Base-by-base conservation (phyloP, 2,113 vertebrate genomes). In the Hirundichthys speculiger region DNA sequence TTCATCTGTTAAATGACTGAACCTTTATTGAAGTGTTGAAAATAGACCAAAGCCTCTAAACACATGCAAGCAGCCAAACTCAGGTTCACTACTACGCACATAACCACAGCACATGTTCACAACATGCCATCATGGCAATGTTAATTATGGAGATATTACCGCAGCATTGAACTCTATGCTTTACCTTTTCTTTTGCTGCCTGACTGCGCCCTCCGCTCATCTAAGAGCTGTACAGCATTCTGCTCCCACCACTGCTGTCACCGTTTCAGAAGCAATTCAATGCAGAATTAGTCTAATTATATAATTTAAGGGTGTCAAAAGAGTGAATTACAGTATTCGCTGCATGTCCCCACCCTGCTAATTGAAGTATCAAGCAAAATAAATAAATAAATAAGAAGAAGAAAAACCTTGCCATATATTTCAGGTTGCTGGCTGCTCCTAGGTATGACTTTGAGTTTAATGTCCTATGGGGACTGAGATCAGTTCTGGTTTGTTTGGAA, bases 111-210 rank as follows among this genome's bases (percentile, higher is more conserved):
- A n/a, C 40, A 25, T 27, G 39, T 30, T 58, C 27, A 46, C 7
- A 15, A 45, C 48, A 58, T 72, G 48, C 51, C n/a, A 64, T 64
- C 21, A 25, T 39, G 20, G 12, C 46, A 57, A 20, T 45, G 60
- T 13, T 57, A 51, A 56, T 72, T 64, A 58, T 57, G 46, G 40
- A 38, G 60, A 30, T 64, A 49, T 51, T 64, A 39, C 48, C n/a
- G 60, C 1, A 4, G 52, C 51, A 43, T 52, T 57, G 38, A 30
- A 42, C 45, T 72, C 69, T 56, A 15, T 63, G 52, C 16, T 42
- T 30, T 47, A 18, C 51, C 43, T 25, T 48, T 66, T 56, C 16
- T 46, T 54, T 41, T 48, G 20, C 20, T 42, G 53, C 22, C 40
- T 63, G 51, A 3, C 24, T 49, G 52, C 46, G 34, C 16, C 49